Conservation (phyloP, 1,140 invertebrate species). For the Drosophila sturtevanti region DNA sequence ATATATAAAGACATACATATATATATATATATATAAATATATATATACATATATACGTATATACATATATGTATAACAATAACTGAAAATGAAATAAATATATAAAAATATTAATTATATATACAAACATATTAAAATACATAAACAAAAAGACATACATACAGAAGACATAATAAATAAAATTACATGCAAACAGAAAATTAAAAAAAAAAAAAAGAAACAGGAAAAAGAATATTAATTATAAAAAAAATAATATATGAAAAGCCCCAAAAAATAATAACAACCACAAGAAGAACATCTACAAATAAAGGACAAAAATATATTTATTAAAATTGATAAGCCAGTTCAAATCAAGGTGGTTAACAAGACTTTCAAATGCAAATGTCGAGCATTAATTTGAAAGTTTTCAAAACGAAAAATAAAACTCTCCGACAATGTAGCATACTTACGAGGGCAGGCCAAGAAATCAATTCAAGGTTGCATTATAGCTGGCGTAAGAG, state of each 20-base stretch:
- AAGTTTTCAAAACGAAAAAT: neutral
- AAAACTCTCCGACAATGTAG: too few relatives aligned
- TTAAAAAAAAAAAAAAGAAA: neutral
- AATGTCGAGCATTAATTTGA: neutral
- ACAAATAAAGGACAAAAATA: conserved; percentile 80
- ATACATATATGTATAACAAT: conserved; percentile 26
- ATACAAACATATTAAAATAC: conserved; percentile 22
- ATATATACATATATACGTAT: too few relatives aligned
- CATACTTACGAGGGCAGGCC: neutral
- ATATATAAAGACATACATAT: conserved; percentile 40
- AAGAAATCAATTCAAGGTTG: too few relatives aligned
- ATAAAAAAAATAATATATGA: conserved; percentile 49
- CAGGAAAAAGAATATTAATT: conserved; percentile 15
- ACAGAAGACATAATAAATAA: conserved; percentile 20
- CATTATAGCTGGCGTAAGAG: too few relatives aligned
- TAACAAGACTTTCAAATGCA: neutral
- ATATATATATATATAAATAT: conserved; percentile 22
- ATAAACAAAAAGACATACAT: conserved; percentile 43
- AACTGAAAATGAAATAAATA: conserved; percentile 25
- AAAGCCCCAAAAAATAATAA: conserved; percentile 39
- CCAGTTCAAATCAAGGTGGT: conserved; percentile 31
- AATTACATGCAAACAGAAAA: conserved; percentile 52
- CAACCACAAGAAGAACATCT: conserved; percentile 47
- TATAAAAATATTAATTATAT: conserved; percentile 38
- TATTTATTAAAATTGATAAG: conserved; percentile 73